These are phyloP conservation scores for Habrosyne pyritoides DNA, from an alignment of 2,888 invertebrate species.

Conservation along the genomic window DNA sequence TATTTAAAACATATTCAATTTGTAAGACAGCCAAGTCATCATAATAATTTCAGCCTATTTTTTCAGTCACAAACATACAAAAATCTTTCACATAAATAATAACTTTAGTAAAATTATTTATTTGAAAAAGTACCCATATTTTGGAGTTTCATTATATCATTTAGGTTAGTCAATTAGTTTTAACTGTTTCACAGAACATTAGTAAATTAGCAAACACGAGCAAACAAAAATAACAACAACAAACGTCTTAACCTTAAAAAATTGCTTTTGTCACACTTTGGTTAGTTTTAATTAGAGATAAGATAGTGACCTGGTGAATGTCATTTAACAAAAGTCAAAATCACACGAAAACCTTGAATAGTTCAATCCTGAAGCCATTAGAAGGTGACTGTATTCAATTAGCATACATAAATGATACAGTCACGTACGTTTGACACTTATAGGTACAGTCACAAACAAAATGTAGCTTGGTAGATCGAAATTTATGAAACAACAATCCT, in stretches of 20 bases:
- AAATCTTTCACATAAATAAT: too few species aligned
- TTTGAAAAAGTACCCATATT: too few species aligned
- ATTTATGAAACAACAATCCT: too few species aligned
- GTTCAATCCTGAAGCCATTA: background rate
- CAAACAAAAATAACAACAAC: background rate
- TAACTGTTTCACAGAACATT: background rate
- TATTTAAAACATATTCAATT: too few species aligned
- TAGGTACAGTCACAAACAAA: too few species aligned
- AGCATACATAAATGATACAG: background rate
- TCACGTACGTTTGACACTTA: background rate
- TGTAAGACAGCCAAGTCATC: too few species aligned
- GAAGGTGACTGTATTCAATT: background rate
- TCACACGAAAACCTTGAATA: background rate
- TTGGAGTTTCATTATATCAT: too few species aligned
- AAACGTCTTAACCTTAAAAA: background rate
- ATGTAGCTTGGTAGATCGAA: too few species aligned
- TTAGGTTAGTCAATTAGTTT: background rate
- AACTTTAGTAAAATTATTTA: too few species aligned
- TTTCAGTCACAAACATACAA: too few species aligned
- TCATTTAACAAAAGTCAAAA: background rate
- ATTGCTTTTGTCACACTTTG: background rate
- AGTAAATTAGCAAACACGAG: background rate
- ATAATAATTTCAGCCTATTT: too few species aligned
- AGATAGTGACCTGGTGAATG: background rate
- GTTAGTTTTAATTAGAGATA: background rate